Percentiles rank a stretch among this genome's conserved stretches.
phyloP scores from a whole-genome alignment of 2,797 vertebrate genomes.

The Tarsius wallacei region DNA sequence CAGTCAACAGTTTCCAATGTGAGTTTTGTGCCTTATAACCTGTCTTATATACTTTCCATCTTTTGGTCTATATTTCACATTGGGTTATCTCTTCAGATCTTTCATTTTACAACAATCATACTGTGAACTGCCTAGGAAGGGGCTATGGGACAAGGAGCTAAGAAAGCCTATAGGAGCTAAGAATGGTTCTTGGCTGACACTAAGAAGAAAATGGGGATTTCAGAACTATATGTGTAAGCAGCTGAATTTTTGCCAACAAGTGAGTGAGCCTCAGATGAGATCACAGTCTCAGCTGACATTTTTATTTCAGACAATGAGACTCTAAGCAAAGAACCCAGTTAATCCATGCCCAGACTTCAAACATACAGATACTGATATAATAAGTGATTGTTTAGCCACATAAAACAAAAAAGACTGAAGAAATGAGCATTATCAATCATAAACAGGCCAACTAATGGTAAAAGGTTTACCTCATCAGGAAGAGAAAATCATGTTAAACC shows the following conservation, averaged over 20 bases:
- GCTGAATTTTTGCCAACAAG: background rate
- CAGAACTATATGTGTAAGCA: background rate
- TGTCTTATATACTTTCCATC: background rate
- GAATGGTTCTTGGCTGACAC: background rate
- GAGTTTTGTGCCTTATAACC: background rate
- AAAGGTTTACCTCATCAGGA: conserved; percentile 12
- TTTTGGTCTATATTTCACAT: background rate
- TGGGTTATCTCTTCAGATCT: background rate
- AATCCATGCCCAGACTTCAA: background rate
- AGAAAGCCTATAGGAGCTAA: background rate
- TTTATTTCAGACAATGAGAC: background rate
- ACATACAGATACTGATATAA: background rate
- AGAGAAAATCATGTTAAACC: background rate
- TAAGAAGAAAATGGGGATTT: background rate
- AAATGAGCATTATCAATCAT: background rate
- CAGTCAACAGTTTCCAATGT: background rate
- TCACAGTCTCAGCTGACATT: background rate
- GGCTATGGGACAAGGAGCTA: background rate
- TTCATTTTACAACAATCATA: background rate
- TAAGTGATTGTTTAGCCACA: background rate
- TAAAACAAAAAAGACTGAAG: background rate
- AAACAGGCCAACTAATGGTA: background rate
- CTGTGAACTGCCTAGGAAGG: background rate
- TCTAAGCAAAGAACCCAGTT: background rate
- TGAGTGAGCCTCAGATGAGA: background rate